Conservation (phyloP, 1,140 invertebrate species). For the Macrobrachium rosenbergii region DNA sequence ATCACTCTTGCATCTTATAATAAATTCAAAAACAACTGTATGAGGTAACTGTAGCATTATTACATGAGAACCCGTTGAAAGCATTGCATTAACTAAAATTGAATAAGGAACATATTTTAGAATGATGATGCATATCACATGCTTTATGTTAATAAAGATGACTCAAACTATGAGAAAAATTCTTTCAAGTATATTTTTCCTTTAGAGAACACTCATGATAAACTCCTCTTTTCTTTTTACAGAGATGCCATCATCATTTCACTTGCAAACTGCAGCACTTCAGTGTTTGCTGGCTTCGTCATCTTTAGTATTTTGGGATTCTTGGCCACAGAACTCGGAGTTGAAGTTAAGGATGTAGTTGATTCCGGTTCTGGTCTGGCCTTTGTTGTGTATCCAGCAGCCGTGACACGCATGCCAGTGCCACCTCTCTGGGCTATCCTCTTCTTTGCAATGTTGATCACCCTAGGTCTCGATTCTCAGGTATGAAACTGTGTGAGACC, state of each 20-base stretch:
- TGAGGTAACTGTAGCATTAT: constrained; percentile 69
- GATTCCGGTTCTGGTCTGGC: constrained; percentile 68
- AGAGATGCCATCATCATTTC: constrained; percentile 69
- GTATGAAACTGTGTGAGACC: constrained; percentile 3
- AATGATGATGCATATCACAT: too few relatives aligned
- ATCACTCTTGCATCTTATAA: constrained; percentile 76
- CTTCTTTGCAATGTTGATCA: constrained; percentile 71
- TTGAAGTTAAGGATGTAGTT: constrained; percentile 69
- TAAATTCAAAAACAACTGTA: constrained; percentile 76
- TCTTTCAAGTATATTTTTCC: neutral
- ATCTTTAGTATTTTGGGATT: constrained; percentile 71
- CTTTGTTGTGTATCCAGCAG: constrained; percentile 70
- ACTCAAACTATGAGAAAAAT: too few relatives aligned
- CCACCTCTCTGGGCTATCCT: constrained; percentile 70
- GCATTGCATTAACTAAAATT: too few relatives aligned
- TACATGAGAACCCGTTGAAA: too few relatives aligned
- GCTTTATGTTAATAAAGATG: too few relatives aligned
- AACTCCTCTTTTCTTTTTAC: neutral
- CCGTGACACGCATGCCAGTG: constrained; percentile 69
- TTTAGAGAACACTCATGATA: neutral
- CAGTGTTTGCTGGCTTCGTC: constrained; percentile 75
- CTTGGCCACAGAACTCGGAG: constrained; percentile 70
- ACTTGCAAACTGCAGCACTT: constrained; percentile 70
- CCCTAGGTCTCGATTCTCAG: constrained; percentile 69
- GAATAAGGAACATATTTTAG: too few relatives aligned